A percentile compares a stretch with the other conserved stretches of the same genome.
Evolutionary conservation across 1,140 invertebrate species (phyloP).

Genomic region (Bombus pyrosoma): DNA sequence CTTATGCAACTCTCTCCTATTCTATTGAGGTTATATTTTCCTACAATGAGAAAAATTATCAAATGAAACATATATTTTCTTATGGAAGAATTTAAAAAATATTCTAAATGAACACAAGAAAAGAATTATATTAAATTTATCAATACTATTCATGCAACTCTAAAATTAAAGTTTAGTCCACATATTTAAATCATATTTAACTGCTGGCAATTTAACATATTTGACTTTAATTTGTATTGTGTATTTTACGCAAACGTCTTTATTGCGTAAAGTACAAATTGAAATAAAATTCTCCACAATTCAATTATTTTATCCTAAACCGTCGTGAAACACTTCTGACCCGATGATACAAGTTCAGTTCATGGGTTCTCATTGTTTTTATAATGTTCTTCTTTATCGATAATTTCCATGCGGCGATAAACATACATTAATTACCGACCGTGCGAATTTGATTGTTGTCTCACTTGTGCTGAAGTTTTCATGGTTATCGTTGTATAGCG

Average conservation of each 20-base stretch:
- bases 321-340: no score
- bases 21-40: neutral
- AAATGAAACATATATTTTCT: neutral
- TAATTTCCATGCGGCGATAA: neutral
- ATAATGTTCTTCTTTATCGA: neutral
- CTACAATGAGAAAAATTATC: neutral
- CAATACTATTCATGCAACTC: no score
- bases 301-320: no score
- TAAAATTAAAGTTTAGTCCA: no score
- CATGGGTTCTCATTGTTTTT: neutral
- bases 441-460: neutral
- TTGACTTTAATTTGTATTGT: no score
- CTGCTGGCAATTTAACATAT: no score
- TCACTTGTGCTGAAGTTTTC: neutral
- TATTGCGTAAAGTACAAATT: no score
- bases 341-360: no score
- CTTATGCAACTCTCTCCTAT: neutral
- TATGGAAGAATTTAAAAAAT: neutral
- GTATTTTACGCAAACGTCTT: no score
- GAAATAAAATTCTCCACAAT: no score
- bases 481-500: conserved; percentile 17
- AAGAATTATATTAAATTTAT: neutral
- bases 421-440: neutral
- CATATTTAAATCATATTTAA: no score
- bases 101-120: neutral